Base-by-base conservation (phyloP, 1,140 invertebrate genomes). In the Campoletis sonorensis region DNA sequence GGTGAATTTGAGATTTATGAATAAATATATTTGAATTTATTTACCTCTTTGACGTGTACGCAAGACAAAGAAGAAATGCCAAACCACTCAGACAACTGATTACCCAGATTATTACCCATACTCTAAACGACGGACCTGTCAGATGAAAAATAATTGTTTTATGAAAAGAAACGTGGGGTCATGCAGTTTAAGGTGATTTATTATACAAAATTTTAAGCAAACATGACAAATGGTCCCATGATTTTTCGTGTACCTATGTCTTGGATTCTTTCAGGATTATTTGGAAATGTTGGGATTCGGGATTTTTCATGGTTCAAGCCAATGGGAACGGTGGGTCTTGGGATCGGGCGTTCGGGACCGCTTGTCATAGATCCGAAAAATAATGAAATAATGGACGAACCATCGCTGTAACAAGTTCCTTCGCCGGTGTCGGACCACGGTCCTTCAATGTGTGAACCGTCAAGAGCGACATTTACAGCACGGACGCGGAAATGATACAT, bases 341-440 rank as follows among this genome's bases (percentile, higher is more conserved):
- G 11, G 40, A 45, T 45, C 40, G 11, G 40, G 40, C 8, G 16
- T 16, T 4, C 21, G 54, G 54, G 54, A 58, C 54, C 4, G 21
- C 18, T 23, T n/a, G 18, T 58, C 54, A 23, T 21, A 21, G 54
- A 58, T 27, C 26, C n/a, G 26, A 26, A 49, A 21, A 26, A 73
- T n/a, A 40, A 73, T 75, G 23, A 45, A 10, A 11, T 45, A 10
- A 13, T 45, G 11, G 79, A 81, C 75, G 86, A 85, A 91, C 91
- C 88, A 81, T 87, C 83, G 23, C 85, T 90, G 75, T 90, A 92
- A 82, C 92, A 93, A 67, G 87, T 91, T 79, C 88, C 90, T 82
- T 92, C 91, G 8, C 90, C 91, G 30, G 86, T 58, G 8, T 87
- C 84, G 7, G 92, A 93, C 93, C 93, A 93, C 4, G 89, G 89